Conservation (phyloP, 1,140 invertebrate species). For the Drosophila sp. region DNA sequence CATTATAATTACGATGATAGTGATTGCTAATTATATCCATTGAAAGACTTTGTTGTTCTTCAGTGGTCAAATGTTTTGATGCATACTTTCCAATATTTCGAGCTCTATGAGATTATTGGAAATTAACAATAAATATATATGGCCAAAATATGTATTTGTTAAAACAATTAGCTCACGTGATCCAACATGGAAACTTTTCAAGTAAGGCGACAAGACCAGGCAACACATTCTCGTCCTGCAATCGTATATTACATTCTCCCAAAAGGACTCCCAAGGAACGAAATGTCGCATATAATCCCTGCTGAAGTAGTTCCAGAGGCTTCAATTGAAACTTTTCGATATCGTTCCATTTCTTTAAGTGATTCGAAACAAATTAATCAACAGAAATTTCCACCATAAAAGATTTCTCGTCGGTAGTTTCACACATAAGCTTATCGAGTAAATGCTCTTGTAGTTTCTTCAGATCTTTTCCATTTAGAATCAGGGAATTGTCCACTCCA, state of each 20-base stretch:
- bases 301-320: conserved; percentile 46
- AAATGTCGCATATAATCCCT: conserved; percentile 40
- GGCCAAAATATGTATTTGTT: background rate
- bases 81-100: conserved; percentile 39
- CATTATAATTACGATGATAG: background rate
- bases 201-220: conserved; percentile 13
- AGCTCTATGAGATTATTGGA: background rate
- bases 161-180: conserved; percentile 29
- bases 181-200: conserved; percentile 7
- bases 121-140: background rate
- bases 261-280: conserved; percentile 18
- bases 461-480: conserved; percentile 5
- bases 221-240: conserved; percentile 34
- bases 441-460: conserved; percentile 43
- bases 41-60: conserved; percentile 30
- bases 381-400: conserved; percentile 42
- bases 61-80: conserved; percentile 8
- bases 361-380: conserved; percentile 38
- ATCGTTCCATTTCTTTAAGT: background rate
- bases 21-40: conserved; percentile 19
- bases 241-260: background rate
- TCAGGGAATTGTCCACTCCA: conserved; percentile 22
- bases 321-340: conserved; percentile 28
- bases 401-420: conserved; percentile 49
- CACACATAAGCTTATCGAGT: conserved; percentile 38